A percentile compares a stretch with the other conserved stretches of the same genome.
phyloP scores from a whole-genome alignment of 2,113 vertebrate species.

The Trematomus loennbergii region DNA sequence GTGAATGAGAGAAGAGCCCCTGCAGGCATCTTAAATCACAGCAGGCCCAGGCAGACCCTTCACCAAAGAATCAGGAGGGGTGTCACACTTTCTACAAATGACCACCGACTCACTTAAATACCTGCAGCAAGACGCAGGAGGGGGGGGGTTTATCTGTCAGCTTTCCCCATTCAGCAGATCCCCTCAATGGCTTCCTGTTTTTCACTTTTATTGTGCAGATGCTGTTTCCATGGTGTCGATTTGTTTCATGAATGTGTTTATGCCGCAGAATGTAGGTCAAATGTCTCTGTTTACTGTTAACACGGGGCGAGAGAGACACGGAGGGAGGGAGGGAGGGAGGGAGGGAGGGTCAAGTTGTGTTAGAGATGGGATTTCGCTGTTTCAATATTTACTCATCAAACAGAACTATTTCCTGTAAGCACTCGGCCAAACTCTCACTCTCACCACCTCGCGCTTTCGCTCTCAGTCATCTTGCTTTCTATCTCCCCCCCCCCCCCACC shows the following conservation, averaged over 20 bases:
- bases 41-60: conserved; percentile 64
- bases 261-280: conserved; percentile 37
- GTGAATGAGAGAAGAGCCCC: conserved; percentile 53
- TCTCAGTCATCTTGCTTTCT: conserved; percentile 27
- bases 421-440: conserved; percentile 60
- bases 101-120: conserved; percentile 21
- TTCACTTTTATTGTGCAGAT: neutral
- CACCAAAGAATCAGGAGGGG: conserved; percentile 61
- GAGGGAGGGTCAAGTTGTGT: conserved; percentile 52
- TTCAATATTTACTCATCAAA: conserved; percentile 83
- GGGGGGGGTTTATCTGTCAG: too few relatives aligned
- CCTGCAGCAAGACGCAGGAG: conserved; percentile 6
- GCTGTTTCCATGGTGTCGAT: neutral
- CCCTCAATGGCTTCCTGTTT: neutral
- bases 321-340: conserved; percentile 3
- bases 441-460: conserved; percentile 39
- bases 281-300: conserved; percentile 66
- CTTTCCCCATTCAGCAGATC: neutral
- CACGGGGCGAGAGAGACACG: conserved; percentile 23
- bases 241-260: conserved; percentile 38
- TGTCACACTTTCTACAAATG: conserved; percentile 51
- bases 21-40: conserved; percentile 74
- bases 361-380: conserved; percentile 72
- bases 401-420: conserved; percentile 79
- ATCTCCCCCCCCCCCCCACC: neutral